Evolutionary conservation across 2,113 vertebrate genomes (phyloP), one percentile per base, ranked within the genome.

Genomic region (Litocranius walleri): DNA sequence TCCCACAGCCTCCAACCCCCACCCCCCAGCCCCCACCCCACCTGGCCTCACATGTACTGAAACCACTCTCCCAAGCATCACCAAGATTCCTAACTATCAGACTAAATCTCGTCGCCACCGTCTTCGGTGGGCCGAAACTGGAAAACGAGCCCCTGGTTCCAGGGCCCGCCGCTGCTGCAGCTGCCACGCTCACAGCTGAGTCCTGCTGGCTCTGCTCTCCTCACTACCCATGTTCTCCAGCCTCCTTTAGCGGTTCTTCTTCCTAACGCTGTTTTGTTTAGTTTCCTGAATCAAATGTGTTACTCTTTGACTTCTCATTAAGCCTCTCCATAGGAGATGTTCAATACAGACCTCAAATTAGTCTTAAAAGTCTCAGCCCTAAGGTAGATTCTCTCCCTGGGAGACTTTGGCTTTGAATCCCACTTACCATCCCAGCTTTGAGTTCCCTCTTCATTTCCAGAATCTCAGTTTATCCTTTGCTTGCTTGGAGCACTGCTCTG

Each of bases 131-230:
- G 19, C 21, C 29, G 11, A 27, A 52, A 27, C 0, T 36, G 48
- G 92, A 92, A 57, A 82, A 61, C 3, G 7, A 13, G n/a, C 5
- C 9, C 59, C n/a, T 88, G 10, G 5, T 25, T 21, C 17, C 30
- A 2, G 43, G 25, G 17, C 67, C 3, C 10, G 16, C 52, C 50
- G 43, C 1, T n/a, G 12, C 14, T 59, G 40, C 36, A 1, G 3
- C 3, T 40, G 67, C 27, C 4, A 0, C 0, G 48, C 11, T 81
- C n/a, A 17, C 3, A 17, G 9, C 0, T 21, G 45, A 23, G 11
- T 19, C 57, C 9, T 2, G 2, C 19, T 29, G 30, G 7, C 19
- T 74, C 59, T 56, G 4, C 45, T 45, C 84, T 8, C 3, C 19
- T 84, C 27, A 7, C 40, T 6, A 23, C 40, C 36, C 7, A 29